Percentiles rank a stretch among this genome's conserved stretches.
These are phyloP conservation scores for Drosophila mulleri DNA, from an alignment of 2,888 invertebrate species.

Conservation along the genomic window DNA sequence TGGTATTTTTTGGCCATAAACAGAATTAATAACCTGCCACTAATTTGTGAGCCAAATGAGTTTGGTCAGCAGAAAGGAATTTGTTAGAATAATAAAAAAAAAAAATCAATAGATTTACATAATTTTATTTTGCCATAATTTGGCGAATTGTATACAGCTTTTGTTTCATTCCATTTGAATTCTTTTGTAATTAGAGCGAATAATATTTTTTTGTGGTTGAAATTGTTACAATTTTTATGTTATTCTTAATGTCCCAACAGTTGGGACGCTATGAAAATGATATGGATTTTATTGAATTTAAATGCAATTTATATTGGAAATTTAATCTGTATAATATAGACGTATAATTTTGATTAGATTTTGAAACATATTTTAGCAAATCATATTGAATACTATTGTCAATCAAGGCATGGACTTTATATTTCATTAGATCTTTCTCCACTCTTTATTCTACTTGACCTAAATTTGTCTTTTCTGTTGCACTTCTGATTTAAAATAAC, in stretches of 20 bases:
- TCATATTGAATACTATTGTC: background rate
- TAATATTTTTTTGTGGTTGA: background rate
- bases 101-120: conserved; percentile 40
- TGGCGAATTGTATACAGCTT: background rate
- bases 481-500: background rate
- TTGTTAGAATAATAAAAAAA: background rate
- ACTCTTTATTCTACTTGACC: background rate
- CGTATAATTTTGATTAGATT: background rate
- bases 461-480: background rate
- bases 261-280: background rate
- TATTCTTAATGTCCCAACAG: background rate
- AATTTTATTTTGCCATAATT: conserved; percentile 6
- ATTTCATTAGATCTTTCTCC: background rate
- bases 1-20: conserved; percentile 39
- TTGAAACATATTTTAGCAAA: background rate
- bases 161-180: background rate
- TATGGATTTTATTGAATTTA: background rate
- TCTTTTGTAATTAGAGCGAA: background rate
- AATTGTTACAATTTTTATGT: background rate
- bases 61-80: conserved; percentile 25
- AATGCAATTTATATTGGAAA: background rate
- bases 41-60: conserved; percentile 44
- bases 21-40: conserved; percentile 45
- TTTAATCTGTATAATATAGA: background rate
- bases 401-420: too few relatives aligned